phyloP scores from a whole-genome alignment of 2,797 vertebrate species.

The Acanthurus tractus region DNA sequence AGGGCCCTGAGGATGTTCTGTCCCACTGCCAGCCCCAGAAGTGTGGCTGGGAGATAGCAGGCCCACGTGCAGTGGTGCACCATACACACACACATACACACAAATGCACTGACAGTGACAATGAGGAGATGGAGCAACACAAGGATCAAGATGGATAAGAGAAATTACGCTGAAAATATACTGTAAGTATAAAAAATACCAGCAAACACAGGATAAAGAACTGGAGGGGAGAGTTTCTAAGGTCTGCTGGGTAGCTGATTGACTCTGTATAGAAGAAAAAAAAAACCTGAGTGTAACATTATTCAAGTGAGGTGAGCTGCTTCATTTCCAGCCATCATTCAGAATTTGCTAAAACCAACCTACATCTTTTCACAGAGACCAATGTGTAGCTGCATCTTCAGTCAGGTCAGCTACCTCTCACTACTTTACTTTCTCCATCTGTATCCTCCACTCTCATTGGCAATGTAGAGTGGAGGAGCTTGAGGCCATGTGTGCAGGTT shows the following conservation, averaged over 20 bases:
- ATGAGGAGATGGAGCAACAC: slow-evolving; percentile 34
- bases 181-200: slow-evolving; percentile 3
- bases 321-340: slow-evolving; percentile 47
- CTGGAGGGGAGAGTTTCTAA: slow-evolving; percentile 21
- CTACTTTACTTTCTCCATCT: slow-evolving; percentile 67
- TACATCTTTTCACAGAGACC: slow-evolving; percentile 45
- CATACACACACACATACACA: slow-evolving; percentile 55
- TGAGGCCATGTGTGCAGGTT: slow-evolving; percentile 79
- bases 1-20: slow-evolving; percentile 82
- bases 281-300: slow-evolving; percentile 1
- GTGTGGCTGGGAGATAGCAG: slow-evolving; percentile 85
- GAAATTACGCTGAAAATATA: slow-evolving; percentile 15
- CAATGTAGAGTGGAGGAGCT: slow-evolving; percentile 79
- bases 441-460: slow-evolving; percentile 77
- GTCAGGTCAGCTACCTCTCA: slow-evolving; percentile 72
- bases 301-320: slow-evolving; percentile 38
- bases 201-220: slow-evolving; percentile 4
- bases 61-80: slow-evolving; percentile 74
- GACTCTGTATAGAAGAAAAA: slow-evolving; percentile 21
- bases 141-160: slow-evolving; percentile 51
- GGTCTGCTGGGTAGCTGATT: slow-evolving; percentile 29
- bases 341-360: slow-evolving; percentile 48
- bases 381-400: slow-evolving; percentile 59
- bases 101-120: slow-evolving; percentile 35
- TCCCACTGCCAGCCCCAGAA: slow-evolving; percentile 83